Percentiles rank a stretch among this genome's conserved stretches.
phyloP scores from a whole-genome alignment of 2,888 invertebrate genomes.

The Scotopteryx bipunctaria region DNA sequence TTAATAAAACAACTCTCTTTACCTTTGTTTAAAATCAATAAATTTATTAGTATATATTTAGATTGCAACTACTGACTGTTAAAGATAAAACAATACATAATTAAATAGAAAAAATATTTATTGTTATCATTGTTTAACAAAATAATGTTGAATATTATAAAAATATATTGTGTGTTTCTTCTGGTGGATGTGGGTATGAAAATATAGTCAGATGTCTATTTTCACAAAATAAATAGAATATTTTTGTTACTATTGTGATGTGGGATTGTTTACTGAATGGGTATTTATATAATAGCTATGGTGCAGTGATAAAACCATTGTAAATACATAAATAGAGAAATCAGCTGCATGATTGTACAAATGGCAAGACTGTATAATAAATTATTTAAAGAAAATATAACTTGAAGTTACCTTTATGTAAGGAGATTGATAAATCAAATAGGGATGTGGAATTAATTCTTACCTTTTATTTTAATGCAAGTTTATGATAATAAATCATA shows the following conservation, averaged over 20 bases:
- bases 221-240: constrained; percentile 74
- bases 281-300: constrained; percentile 68
- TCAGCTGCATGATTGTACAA: constrained; percentile 72
- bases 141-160: constrained; percentile 79
- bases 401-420: constrained; percentile 23
- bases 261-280: constrained; percentile 75
- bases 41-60: constrained; percentile 52
- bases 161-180: constrained; percentile 79
- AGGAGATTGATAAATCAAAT: constrained; percentile 12
- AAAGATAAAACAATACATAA: constrained; percentile 70
- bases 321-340: constrained; percentile 62
- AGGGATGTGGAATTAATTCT: constrained; percentile 3
- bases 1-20: constrained; percentile 9
- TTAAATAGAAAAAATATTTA: constrained; percentile 76
- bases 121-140: constrained; percentile 80
- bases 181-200: constrained; percentile 69
- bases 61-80: constrained; percentile 65
- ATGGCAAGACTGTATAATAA: constrained; percentile 74
- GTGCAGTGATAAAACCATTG: constrained; percentile 62
- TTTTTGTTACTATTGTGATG: constrained; percentile 76
- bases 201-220: constrained; percentile 74
- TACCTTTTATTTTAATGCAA: background rate
- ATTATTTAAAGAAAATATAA: constrained; percentile 23
- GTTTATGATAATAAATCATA: too few species aligned
- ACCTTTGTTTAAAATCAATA: constrained; percentile 45